Base-by-base conservation (phyloP, 2,113 vertebrate species). In the Eonycteris spelaea region DNA sequence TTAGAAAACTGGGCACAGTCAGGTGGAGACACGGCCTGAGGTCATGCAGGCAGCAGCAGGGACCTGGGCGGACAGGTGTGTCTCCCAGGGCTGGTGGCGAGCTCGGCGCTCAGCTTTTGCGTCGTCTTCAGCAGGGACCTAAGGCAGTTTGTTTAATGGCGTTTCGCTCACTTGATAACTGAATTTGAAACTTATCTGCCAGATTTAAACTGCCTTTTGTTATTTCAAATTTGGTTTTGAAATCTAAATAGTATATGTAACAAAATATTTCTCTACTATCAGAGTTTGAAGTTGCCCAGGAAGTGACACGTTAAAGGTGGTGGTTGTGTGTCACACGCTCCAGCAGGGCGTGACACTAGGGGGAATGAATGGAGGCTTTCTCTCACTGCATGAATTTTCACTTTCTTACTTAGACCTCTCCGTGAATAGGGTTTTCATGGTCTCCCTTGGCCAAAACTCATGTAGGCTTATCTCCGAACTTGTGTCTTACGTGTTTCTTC, bases 11-110 rank as follows among this genome's bases (percentile, higher is more conserved):
- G 30, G 43, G 14, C 15, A 2, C 53, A 19, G 40, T 22, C 88
- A 33, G 43, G 40, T 35, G 22, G 40, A 43, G 40, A 16, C 21
- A 5, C 63, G 26, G 55, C 28, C 85, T 7, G 6, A n/a, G 80
- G 57, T 51, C n/a, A 2, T 13, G 5, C 22, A 26, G 75, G 22
- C 51, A 28, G 38, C 26, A n/a, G 24, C 13, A 0, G 11, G n/a
- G 43, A 21, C 40, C 40, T 6, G 6, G 48, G 7, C 2, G 0
- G 30, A 7, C 11, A 6, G 2, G 3, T 0, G 6, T 1, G 14
- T 65, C 59, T 59, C 51, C 35, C 7, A 6, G 3, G 14, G 22
- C 33, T 6, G 7, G 0, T 28, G 24, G 30, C 11, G 51, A 59
- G 43, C 1, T 30, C 14, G 43, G 28, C 53, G 26, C 53, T 0